phyloP scores from a whole-genome alignment of 2,888 invertebrate species.

The Polydrusus pterygomalis region DNA sequence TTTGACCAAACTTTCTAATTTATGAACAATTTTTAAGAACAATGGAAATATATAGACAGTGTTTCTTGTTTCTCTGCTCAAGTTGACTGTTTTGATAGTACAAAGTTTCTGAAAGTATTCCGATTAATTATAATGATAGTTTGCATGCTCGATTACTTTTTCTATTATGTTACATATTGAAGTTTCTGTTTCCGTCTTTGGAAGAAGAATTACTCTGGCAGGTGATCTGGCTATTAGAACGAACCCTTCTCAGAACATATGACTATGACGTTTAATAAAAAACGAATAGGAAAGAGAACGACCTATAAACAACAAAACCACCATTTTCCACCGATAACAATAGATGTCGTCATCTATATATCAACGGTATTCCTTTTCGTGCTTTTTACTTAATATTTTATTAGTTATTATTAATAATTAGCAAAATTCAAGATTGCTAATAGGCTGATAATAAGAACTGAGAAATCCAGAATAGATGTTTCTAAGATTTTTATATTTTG shows the following conservation, averaged over 20 bases:
- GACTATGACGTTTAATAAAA: not conserved
- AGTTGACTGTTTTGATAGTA: slow-evolving; percentile 22
- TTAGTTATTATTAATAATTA: no score
- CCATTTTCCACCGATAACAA: not conserved
- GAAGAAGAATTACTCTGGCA: not conserved
- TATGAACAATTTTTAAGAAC: slow-evolving; percentile 36
- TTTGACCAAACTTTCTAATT: slow-evolving; percentile 46
- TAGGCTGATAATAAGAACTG: no score
- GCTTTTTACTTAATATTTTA: no score
- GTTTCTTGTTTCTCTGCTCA: no score
- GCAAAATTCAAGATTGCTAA: no score
- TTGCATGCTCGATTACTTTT: not conserved
- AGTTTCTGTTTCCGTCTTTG: not conserved
- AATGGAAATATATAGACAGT: slow-evolving; percentile 34
- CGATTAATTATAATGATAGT: not conserved
- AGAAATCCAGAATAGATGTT: no score
- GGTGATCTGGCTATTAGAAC: not conserved
- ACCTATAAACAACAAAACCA: not conserved
- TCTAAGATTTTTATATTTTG: no score
- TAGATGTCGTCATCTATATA: not conserved
- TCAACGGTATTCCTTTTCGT: no score
- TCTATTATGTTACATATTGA: not conserved
- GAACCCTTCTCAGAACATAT: not conserved
- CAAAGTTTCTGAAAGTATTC: not conserved
- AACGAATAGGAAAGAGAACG: not conserved